These are phyloP conservation scores for fruit fly (Drosophila melanogaster) DNA, from an alignment of 1,140 invertebrate genomes.

Conservation along the genomic window Release_6_plus_ISO1_MT NC_004354.4:21622001-21622500, in stretches of 20 bases:
- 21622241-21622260: too few species aligned
- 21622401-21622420: background rate
- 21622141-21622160: constrained; percentile 96
- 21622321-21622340: too few species aligned
- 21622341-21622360: too few species aligned
- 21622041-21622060: constrained; percentile 90
- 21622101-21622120: constrained; percentile 99
- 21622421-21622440: background rate
- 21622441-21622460: background rate
- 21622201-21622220: constrained; percentile 97
- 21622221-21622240: background rate
- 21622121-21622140: constrained; percentile 96
- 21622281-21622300: too few species aligned
- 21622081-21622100: constrained; percentile 99
- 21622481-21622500: too few species aligned
- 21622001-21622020: constrained; percentile 98
- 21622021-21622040: constrained; percentile 93
- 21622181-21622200: constrained; percentile 97
- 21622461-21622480: too few species aligned
- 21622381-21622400: too few species aligned
- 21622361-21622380: too few species aligned
- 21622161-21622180: constrained; percentile 99
- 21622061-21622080: constrained; percentile 95
- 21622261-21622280: too few species aligned
- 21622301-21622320: too few species aligned